Percentiles rank a stretch among this genome's conserved stretches.
Evolutionary conservation across 1,140 invertebrate species (phyloP).

Genomic region (Gryllus bimaculatus): DNA sequence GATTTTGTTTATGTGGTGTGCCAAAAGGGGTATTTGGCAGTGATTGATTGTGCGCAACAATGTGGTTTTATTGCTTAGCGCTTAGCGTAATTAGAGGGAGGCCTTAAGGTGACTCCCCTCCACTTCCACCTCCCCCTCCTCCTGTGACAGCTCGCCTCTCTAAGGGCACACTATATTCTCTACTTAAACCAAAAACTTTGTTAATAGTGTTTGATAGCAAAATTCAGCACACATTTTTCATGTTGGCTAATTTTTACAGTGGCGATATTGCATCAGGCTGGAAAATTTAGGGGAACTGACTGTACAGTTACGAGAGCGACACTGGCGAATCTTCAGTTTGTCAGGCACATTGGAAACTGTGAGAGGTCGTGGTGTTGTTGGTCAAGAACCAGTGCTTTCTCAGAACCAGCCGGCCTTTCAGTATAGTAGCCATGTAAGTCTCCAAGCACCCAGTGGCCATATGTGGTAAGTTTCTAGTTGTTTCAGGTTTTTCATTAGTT

Average conservation of each 20-base stretch:
- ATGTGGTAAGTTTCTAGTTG: constrained; percentile 76
- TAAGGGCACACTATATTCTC: no score
- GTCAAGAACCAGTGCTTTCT: constrained; percentile 87
- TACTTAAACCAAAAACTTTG: no score
- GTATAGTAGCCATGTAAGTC: constrained; percentile 91
- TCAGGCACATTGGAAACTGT: constrained; percentile 93
- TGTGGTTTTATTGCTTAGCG: no score
- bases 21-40: no score
- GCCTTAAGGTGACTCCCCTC: no score
- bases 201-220: no score
- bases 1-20: no score
- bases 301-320: constrained; percentile 85
- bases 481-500: background rate
- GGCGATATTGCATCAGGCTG: constrained; percentile 90
- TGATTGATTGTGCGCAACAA: no score
- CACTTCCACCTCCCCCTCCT: no score
- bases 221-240: no score
- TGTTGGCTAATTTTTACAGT: constrained; percentile 44
- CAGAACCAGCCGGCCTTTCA: constrained; percentile 86
- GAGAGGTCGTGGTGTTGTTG: constrained; percentile 84
- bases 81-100: no score
- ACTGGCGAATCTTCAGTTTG: constrained; percentile 94
- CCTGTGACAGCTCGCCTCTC: no score
- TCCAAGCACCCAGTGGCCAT: constrained; percentile 94
- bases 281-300: constrained; percentile 85